Base-by-base conservation (phyloP, 2,113 vertebrate genomes). In the Seriola rivoliana region DNA sequence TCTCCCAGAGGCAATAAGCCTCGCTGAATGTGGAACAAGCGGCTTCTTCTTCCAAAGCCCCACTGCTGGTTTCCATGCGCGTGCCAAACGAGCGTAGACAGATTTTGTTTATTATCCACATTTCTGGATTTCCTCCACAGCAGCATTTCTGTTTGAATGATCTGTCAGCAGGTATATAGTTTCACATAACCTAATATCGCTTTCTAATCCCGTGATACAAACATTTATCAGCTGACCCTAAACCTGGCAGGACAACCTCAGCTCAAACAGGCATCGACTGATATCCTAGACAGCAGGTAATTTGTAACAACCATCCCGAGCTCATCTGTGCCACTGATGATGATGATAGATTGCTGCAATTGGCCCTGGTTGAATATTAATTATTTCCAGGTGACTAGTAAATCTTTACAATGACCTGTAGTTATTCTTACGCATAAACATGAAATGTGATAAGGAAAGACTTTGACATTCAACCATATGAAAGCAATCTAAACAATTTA, bases 1-100 rank as follows among this genome's bases (percentile, higher is more conserved):
- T 82, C 90, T 90, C 91, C 89, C 89, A 92, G 86, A 91, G 82
- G 93, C 87, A 78, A 80, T 78, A 87, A 89, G 88, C 91, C 72
- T 87, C 8, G 3, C 59, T 89, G 90, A 91, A 91, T 80, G 88
- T 90, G 87, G 89, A 89, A 82, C 82, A 76, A 75, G 80, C 87
- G 29, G 76, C 80, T 78, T 82, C 66, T 80, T 63, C 88, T 87
- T 71, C 84, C 57, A 29, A 67, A 75, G 75, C 57, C 0, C 12
- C 63, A 42, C 73, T 68, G 73, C 80, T 77, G 60, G 74, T 84
- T 88, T 84, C 54, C 81, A 84, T 38, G 38, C 34, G 29, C 0
- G 2, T 79, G 71, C 82, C 75, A 81, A 85, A 81, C 55, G 4
- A 34, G 48, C 58, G 70, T 21, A 42, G 58, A 91, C 58, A 78